A percentile compares a stretch with the other conserved stretches of the same genome.
These are phyloP conservation scores for Mechanitis messenoides DNA, from an alignment of 2,888 invertebrate genomes.

Conservation along the genomic window DNA sequence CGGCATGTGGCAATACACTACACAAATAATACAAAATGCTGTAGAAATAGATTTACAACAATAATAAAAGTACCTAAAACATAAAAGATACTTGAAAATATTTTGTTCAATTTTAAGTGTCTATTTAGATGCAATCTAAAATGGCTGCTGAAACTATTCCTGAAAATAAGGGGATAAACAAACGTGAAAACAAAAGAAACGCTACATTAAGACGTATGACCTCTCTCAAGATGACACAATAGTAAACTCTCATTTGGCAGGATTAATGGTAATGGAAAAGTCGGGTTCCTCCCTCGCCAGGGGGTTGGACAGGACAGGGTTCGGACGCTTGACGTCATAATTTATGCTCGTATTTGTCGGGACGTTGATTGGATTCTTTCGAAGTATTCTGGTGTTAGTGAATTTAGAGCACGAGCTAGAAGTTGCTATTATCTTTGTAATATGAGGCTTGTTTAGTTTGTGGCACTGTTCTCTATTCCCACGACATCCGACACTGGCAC, in stretches of 20 bases:
- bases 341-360: slow-evolving; percentile 23
- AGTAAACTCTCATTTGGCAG: slow-evolving; percentile 47
- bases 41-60: too few species aligned
- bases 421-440: not conserved
- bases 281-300: slow-evolving; percentile 39
- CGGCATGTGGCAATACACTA: too few species aligned
- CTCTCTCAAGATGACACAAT: slow-evolving; percentile 44
- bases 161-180: slow-evolving; percentile 24
- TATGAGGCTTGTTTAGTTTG: not conserved
- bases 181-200: slow-evolving; percentile 37
- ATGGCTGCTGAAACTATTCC: slow-evolving; percentile 18
- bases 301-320: slow-evolving; percentile 29
- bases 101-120: not conserved
- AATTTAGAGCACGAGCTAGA: not conserved
- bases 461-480: slow-evolving; percentile 28
- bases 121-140: slow-evolving; percentile 12
- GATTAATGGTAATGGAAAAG: slow-evolving; percentile 59
- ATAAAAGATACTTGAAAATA: too few species aligned
- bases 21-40: too few species aligned
- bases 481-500: slow-evolving; percentile 37
- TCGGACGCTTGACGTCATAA: slow-evolving; percentile 30
- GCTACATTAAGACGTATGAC: slow-evolving; percentile 46
- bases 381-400: not conserved
- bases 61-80: too few species aligned
- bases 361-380: slow-evolving; percentile 20